Conservation (phyloP, 53 echinoderm and acorn worm genomes). For the Hippasteria phrygiana region DNA sequence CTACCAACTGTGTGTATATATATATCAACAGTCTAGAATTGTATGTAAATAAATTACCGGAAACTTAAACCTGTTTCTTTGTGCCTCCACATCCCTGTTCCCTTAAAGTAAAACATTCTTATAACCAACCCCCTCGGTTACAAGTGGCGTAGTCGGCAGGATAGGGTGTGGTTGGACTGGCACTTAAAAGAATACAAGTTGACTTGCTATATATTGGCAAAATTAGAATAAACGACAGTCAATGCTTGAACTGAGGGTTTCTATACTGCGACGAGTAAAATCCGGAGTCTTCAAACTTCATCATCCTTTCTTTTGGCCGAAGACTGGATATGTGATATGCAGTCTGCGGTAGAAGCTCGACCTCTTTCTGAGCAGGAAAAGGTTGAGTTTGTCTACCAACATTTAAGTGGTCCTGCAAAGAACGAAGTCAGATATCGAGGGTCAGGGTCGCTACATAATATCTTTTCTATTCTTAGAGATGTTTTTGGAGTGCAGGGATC, state of each 20-base stretch:
- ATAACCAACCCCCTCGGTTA: no score
- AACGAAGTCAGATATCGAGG: neutral
- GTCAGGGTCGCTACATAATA: neutral
- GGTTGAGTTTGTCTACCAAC: neutral
- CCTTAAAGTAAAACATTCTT: no score
- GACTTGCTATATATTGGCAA: no score
- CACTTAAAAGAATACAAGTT: neutral
- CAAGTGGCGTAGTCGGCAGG: conserved; percentile 7
- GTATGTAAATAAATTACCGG: no score
- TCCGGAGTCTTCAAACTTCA: neutral
- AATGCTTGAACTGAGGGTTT: neutral
- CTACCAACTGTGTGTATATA: no score
- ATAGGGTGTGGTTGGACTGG: neutral
- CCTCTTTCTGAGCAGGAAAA: neutral
- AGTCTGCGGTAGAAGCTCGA: neutral
- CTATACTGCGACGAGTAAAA: neutral
- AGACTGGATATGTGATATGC: neutral
- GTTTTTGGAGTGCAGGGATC: neutral
- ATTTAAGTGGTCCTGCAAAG: neutral
- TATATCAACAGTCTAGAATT: no score
- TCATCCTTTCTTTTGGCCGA: neutral
- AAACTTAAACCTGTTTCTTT: no score
- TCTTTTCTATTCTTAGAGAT: neutral
- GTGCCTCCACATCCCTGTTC: no score
- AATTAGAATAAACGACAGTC: neutral